Evolutionary conservation across 2,797 vertebrate genomes (phyloP), one percentile per base, ranked within the genome.

Genomic region (Coendou prehensilis): DNA sequence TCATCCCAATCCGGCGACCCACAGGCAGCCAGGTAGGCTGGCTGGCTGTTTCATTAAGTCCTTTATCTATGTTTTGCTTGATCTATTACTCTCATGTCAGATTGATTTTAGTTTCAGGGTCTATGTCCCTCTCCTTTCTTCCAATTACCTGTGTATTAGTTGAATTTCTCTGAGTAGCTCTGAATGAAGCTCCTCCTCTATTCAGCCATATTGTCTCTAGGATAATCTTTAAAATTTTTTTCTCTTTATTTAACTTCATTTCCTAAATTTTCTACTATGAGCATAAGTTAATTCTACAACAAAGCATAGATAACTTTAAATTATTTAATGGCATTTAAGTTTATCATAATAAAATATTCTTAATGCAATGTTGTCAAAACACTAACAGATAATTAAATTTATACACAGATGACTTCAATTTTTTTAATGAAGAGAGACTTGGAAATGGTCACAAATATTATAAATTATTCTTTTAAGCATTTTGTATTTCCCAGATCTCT

Each of bases 181-280:
- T 67, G 64, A 18, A 67, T 1, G 0, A n/a, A 6, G 64, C 6
- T 67, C 64, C 15, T n/a, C 64, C 17, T 67, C 15, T 67, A 67
- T n/a, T 67, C 33, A 67, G 64, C 64, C 64, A n/a, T 67, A 14
- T 18, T 67, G 15, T n/a, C 64, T 67, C 33, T 75, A 83, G 23
- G 37, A 54, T 59, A 67, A 59, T 18, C 54, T 59, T 52, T 89
- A 89, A n/a, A 47, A 76, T 50, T 63, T 28, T 56, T 18, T 69
- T 84, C 22, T 13, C 54, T 28, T 67, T 22, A 18, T 41, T 45
- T 47, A 56, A 57, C 14, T 61, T 28, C 87, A 67, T 63, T 91
- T 91, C 75, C 83, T 52, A 83, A 89, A 63, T 83, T 87, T 64
- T 61, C 79, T 91, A 30, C 41, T 82, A 82, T 73, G 4, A 76